Evolutionary conservation across 2,888 invertebrate species (phyloP).

Genomic region (Aricia artaxerxes): DNA sequence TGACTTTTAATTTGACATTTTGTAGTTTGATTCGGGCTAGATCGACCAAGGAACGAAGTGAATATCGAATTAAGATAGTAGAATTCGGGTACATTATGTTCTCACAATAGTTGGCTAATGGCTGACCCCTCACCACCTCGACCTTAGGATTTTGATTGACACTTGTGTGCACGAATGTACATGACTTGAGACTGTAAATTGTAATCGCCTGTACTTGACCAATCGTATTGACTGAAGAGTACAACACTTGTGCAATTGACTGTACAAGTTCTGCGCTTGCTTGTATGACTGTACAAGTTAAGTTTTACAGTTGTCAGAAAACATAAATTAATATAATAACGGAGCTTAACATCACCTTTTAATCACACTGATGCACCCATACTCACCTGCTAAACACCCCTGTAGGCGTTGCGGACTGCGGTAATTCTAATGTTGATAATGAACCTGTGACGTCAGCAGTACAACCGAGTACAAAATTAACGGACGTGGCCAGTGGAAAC

Average conservation of each 20-base stretch:
- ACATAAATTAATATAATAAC: not conserved
- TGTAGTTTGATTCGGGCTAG: not conserved
- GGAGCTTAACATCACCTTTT: not conserved
- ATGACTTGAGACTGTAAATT: not conserved
- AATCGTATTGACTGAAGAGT: not conserved
- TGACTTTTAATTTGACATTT: not conserved
- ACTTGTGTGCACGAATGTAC: not conserved
- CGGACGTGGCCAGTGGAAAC: conserved; percentile 36
- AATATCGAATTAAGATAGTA: not conserved
- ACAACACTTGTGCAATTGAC: not conserved
- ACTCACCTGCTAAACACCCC: not conserved
- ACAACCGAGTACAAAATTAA: conserved; percentile 29
- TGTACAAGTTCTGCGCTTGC: not conserved
- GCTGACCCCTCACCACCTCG: conserved; percentile 1
- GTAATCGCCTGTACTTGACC: not conserved
- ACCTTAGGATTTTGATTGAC: conserved; percentile 10
- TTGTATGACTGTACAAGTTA: not conserved
- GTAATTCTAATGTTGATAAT: not conserved
- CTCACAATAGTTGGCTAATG: conserved; percentile 21
- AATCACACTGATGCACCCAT: not conserved
- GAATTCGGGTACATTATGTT: not conserved
- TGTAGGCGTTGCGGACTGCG: no score
- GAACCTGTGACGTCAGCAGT: not conserved
- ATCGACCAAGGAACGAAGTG: not conserved
- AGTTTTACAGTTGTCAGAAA: not conserved